A percentile compares a stretch with the other conserved stretches of the same genome.
Conservation (phyloP, 2,888 invertebrate genomes). For the Polydrusus pterygomalis region DNA sequence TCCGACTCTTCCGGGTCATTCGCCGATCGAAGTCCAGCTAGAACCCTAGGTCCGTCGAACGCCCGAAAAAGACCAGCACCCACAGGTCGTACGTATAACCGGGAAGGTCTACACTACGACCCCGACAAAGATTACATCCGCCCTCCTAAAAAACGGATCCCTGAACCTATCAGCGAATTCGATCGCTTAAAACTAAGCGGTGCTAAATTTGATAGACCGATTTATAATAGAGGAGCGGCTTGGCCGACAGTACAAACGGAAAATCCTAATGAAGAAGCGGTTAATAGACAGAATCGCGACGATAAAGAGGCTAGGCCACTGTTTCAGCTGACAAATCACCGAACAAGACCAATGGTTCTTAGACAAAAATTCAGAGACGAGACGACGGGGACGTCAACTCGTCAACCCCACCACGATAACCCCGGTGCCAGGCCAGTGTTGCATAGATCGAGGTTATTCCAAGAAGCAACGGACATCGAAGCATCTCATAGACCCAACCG, state of each 20-base stretch:
- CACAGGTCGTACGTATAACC: slow-evolving; percentile 29
- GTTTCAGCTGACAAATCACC: too few species aligned
- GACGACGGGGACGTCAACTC: too few species aligned
- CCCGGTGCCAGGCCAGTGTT: too few species aligned
- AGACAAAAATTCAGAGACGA: too few species aligned
- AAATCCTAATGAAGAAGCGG: background rate
- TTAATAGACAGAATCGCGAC: background rate
- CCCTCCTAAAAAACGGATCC: background rate
- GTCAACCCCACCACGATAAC: too few species aligned
- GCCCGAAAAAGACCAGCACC: background rate
- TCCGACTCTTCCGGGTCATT: background rate
- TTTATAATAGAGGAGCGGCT: too few species aligned
- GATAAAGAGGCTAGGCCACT: too few species aligned
- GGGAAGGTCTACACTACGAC: slow-evolving; percentile 39
- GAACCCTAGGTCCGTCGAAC: background rate
- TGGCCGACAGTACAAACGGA: background rate
- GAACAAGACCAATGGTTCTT: too few species aligned
- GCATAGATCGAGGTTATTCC: too few species aligned
- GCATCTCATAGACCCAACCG: too few species aligned
- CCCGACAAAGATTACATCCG: slow-evolving; percentile 32
- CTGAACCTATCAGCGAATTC: background rate
- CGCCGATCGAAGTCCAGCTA: background rate
- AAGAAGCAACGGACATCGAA: too few species aligned
- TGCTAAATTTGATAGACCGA: background rate
- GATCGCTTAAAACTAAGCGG: background rate